These are phyloP conservation scores for Pituophis catenifer DNA, from an alignment of 2,113 vertebrate genomes.

Conservation along the genomic window DNA sequence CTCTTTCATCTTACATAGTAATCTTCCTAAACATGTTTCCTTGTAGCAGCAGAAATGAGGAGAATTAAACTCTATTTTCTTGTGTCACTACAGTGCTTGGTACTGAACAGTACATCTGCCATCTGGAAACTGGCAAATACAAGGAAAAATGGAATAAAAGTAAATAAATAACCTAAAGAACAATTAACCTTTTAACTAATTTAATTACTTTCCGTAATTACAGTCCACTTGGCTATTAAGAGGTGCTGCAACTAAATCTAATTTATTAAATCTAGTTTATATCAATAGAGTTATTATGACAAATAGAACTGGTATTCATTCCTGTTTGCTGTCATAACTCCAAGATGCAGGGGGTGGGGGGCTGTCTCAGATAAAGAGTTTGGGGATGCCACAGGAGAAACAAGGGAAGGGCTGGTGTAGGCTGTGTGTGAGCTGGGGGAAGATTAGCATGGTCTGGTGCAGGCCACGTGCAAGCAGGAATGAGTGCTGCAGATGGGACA, in stretches of 20 bases:
- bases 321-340: neutral
- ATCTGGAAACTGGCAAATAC: neutral
- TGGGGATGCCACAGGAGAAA: neutral
- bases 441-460: neutral
- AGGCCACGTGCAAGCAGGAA: neutral
- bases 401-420: neutral
- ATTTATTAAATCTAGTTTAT: neutral
- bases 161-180: neutral
- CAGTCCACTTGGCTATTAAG: neutral
- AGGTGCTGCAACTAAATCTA: neutral
- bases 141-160: neutral
- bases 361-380: neutral
- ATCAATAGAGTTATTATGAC: neutral
- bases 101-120: neutral
- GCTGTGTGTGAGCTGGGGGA: neutral
- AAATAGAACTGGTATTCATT: neutral
- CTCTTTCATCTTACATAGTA: neutral
- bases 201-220: neutral
- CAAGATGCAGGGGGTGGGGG: neutral
- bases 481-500: neutral
- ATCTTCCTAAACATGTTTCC: slow-evolving; percentile 4
- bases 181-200: neutral
- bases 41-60: slow-evolving; percentile 9
- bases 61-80: neutral
- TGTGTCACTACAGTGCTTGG: neutral